Conservation (phyloP, 2,888 invertebrate genomes). For the Limnephilus auricula region DNA sequence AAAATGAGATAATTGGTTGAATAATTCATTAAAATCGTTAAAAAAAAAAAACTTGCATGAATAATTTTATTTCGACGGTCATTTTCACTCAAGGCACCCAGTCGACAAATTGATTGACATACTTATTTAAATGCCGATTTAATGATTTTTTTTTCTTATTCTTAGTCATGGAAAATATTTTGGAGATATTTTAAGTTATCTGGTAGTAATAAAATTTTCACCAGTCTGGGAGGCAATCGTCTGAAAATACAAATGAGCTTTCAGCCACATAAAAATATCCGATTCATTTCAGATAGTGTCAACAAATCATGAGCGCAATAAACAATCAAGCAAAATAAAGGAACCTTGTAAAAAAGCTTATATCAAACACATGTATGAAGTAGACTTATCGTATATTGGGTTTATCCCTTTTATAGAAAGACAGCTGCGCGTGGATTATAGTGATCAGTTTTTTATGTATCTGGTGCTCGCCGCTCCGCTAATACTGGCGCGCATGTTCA, state of each 20-base stretch:
- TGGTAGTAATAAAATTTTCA: background rate
- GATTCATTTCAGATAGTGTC: constrained; percentile 10
- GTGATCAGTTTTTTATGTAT: background rate
- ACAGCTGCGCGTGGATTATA: background rate
- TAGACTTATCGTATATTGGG: background rate
- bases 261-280: background rate
- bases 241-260: constrained; percentile 7
- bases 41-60: background rate
- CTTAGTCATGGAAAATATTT: background rate
- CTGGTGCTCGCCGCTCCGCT: constrained; percentile 6
- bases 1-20: background rate
- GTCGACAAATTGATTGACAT: background rate
- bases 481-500: constrained; percentile 57
- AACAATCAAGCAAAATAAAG: background rate
- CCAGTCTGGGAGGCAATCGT: constrained; percentile 11
- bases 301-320: background rate
- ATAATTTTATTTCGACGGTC: background rate
- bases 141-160: background rate
- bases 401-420: background rate
- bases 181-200: background rate
- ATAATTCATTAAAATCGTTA: background rate
- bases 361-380: background rate
- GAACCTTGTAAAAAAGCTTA: background rate
- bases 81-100: background rate
- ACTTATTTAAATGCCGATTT: background rate